These are phyloP conservation scores for Lagodon rhomboides DNA, from an alignment of 2,797 vertebrate genomes.

Conservation along the genomic window DNA sequence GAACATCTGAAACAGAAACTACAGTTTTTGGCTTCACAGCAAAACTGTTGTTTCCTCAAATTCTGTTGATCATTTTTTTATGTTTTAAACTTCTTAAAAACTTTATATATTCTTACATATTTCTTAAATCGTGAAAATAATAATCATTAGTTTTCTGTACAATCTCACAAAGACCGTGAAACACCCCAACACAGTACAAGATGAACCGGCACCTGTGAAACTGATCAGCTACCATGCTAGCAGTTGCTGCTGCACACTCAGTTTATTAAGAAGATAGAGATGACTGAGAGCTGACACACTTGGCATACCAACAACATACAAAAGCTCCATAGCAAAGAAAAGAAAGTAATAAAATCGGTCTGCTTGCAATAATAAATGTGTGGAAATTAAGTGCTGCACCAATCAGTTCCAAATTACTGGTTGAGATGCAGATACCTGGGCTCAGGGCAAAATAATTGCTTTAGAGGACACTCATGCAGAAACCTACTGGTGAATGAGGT, in stretches of 20 bases:
- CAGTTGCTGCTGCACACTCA: background rate
- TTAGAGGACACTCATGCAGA: background rate
- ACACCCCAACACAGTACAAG: background rate
- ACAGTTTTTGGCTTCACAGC: too few species aligned
- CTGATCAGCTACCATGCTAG: background rate
- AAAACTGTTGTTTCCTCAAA: too few species aligned
- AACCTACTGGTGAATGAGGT: background rate
- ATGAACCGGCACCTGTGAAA: background rate
- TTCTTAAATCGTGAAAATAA: background rate
- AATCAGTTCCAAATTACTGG: background rate
- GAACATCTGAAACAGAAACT: too few species aligned
- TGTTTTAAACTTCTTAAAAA: too few species aligned
- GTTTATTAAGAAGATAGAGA: background rate
- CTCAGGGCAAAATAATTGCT: background rate
- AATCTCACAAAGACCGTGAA: background rate
- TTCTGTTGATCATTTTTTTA: too few species aligned
- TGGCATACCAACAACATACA: background rate
- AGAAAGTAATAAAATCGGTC: background rate
- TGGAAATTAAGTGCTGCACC: background rate
- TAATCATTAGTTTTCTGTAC: background rate
- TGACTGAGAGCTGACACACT: background rate
- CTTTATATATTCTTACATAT: too few species aligned
- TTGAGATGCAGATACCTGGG: background rate
- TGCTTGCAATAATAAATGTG: background rate
- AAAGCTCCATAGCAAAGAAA: background rate